Percentiles rank a stretch among this genome's conserved stretches.
Conservation (phyloP, 2,888 invertebrate genomes). For the Tromatobia lineatoria region DNA sequence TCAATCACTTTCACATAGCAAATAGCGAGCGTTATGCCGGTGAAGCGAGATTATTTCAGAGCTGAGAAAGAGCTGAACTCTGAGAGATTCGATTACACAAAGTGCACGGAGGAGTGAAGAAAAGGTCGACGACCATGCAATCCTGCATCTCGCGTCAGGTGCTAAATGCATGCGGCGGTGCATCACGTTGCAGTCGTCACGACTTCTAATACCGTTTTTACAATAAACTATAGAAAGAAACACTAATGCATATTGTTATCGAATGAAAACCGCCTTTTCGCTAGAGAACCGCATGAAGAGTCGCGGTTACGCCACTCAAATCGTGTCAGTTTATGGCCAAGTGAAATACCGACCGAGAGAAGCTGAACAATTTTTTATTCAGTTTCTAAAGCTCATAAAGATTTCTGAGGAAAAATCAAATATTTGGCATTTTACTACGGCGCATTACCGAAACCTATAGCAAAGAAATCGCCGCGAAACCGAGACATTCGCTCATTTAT, state of each 20-base stretch:
- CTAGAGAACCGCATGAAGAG: constrained; percentile 1
- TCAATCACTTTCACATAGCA: constrained; percentile 10
- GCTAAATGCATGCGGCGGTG: constrained; percentile 22
- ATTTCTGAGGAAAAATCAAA: no score
- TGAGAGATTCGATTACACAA: constrained; percentile 52
- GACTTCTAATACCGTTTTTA: constrained; percentile 8
- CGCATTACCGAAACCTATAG: no score
- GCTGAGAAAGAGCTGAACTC: constrained; percentile 69
- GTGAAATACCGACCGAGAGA: neutral
- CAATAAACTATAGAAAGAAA: constrained; percentile 14
- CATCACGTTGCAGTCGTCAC: constrained; percentile 12
- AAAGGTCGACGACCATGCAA: constrained; percentile 62
- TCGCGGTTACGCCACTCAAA: constrained; percentile 54
- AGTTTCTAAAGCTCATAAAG: no score
- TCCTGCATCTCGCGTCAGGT: constrained; percentile 53
- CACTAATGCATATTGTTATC: constrained; percentile 32
- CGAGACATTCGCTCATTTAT: no score
- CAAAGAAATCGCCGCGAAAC: no score
- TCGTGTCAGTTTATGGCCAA: constrained; percentile 22
- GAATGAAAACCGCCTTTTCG: constrained; percentile 29
- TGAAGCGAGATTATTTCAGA: constrained; percentile 34
- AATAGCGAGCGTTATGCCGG: neutral
- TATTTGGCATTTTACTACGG: no score
- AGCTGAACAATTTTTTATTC: no score
- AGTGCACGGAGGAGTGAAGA: constrained; percentile 33